A percentile compares a stretch with the other conserved stretches of the same genome.
phyloP scores from a whole-genome alignment of 2,888 invertebrate genomes.

The Pecten maximus region DNA sequence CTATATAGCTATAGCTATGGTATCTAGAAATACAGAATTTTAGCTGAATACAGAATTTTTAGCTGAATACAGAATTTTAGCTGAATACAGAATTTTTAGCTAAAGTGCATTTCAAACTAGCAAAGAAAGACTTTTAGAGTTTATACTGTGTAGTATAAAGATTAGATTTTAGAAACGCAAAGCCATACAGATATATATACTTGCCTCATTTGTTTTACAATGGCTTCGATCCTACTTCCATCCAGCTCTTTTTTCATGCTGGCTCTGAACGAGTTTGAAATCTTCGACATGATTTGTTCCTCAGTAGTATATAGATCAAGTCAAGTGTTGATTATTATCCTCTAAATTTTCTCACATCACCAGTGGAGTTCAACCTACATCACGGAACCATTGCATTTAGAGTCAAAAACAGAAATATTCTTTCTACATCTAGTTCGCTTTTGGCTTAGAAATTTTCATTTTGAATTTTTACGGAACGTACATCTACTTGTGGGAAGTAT shows the following conservation, averaged over 20 bases:
- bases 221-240: not conserved
- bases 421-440: no score
- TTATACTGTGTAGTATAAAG: no score
- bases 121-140: not conserved
- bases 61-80: not conserved
- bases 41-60: no score
- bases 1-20: no score
- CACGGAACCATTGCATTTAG: not conserved
- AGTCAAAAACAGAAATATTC: not conserved
- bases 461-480: no score
- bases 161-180: not conserved
- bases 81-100: not conserved
- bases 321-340: conserved; percentile 1
- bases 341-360: not conserved
- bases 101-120: not conserved
- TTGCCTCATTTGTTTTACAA: conserved; percentile 18
- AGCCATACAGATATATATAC: not conserved
- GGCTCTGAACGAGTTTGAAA: not conserved
- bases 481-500: no score
- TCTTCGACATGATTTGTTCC: not conserved
- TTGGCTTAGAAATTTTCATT: no score
- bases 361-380: not conserved
- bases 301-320: not conserved
- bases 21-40: not conserved
- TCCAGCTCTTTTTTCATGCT: conserved; percentile 35